Percentiles rank a stretch among this genome's conserved stretches.
Evolutionary conservation across 2,113 vertebrate species (phyloP).

Genomic region (Tragelaphus scriptus): DNA sequence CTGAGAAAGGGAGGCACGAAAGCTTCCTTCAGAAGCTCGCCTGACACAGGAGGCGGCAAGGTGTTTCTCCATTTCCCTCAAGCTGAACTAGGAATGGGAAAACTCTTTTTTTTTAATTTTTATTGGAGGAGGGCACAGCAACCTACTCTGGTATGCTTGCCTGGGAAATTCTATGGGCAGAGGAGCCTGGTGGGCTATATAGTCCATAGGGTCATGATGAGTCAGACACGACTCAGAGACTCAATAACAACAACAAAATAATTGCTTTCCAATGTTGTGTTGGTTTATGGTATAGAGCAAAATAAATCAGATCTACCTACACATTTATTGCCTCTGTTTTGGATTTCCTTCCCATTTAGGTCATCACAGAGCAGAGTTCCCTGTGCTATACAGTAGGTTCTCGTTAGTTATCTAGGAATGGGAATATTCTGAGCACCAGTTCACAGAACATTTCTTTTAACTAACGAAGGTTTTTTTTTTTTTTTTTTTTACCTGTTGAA

Average conservation of each 20-base stretch:
- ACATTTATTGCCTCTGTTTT: neutral
- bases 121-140: neutral
- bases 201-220: neutral
- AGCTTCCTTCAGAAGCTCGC: neutral
- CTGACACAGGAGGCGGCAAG: neutral
- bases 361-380: neutral
- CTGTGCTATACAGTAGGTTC: neutral
- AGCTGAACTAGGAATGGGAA: neutral
- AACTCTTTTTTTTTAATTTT: neutral
- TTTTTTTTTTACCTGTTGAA: slow-evolving; percentile 82
- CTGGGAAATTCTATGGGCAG: neutral
- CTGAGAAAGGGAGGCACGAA: neutral
- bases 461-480: slow-evolving; percentile 37
- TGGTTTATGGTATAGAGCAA: neutral
- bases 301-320: neutral
- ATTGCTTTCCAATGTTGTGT: neutral
- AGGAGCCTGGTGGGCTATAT: neutral
- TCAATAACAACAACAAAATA: neutral
- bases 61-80: neutral
- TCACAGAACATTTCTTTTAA: neutral
- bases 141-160: neutral
- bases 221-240: neutral
- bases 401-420: neutral
- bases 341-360: neutral
- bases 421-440: too few species aligned